phyloP scores from a whole-genome alignment of 2,888 invertebrate species.

The Tenthredo amoena region DNA sequence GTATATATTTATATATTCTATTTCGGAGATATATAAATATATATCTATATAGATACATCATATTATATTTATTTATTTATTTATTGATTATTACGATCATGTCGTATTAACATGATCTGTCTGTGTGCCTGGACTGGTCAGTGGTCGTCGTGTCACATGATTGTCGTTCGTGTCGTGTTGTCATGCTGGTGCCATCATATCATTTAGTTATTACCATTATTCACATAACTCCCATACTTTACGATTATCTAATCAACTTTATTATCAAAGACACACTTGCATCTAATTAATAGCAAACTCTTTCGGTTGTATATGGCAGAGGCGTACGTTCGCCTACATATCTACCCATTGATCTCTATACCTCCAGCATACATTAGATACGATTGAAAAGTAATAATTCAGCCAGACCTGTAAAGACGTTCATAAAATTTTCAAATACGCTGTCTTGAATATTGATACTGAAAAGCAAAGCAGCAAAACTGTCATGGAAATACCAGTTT shows the following conservation, averaged over 20 bases:
- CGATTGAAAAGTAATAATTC: not conserved
- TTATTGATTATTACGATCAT: conserved; percentile 61
- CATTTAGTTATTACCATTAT: conserved; percentile 32
- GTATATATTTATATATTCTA: conserved; percentile 59
- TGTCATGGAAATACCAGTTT: not conserved
- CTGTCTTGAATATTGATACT: not conserved
- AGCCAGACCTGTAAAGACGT: not conserved
- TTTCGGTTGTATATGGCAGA: not conserved
- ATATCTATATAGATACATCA: conserved; percentile 60
- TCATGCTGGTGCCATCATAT: conserved; percentile 76
- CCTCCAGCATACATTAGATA: not conserved
- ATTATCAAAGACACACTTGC: not conserved
- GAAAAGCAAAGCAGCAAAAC: not conserved
- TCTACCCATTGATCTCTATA: not conserved
- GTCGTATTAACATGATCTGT: conserved; percentile 72
- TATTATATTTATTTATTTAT: conserved; percentile 67
- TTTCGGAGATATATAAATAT: conserved; percentile 59
- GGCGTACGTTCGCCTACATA: not conserved
- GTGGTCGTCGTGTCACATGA: conserved; percentile 78
- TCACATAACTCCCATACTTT: not conserved
- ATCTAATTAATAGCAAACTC: not conserved
- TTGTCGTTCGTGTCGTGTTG: conserved; percentile 78
- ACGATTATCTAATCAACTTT: conserved; percentile 3
- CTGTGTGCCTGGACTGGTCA: conserved; percentile 78
- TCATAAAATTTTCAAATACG: not conserved